A percentile compares a stretch with the other conserved stretches of the same genome.
Evolutionary conservation across 2,888 invertebrate species (phyloP).

Genomic region (Axea sp.): DNA sequence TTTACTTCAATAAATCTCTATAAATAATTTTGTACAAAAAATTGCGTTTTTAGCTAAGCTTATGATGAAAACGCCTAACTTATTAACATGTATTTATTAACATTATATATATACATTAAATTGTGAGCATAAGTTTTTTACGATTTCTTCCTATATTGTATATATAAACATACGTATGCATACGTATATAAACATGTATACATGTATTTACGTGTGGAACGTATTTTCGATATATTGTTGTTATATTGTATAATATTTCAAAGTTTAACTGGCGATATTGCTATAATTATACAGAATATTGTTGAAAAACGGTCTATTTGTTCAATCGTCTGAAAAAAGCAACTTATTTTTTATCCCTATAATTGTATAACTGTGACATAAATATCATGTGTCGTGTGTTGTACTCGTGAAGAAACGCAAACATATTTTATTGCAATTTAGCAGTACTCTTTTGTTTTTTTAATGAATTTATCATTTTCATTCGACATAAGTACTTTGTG

Average conservation of each 20-base stretch:
- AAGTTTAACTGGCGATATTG: conserved; percentile 51
- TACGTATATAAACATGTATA: conserved; percentile 33
- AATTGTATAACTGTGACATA: neutral
- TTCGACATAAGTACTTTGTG: too few species aligned
- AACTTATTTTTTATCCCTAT: conserved; percentile 9
- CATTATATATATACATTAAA: neutral
- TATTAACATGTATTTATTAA: conserved; percentile 22
- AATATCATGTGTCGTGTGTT: conserved; percentile 9
- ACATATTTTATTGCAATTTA: too few species aligned
- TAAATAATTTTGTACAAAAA: conserved; percentile 23
- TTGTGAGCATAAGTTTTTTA: conserved; percentile 33
- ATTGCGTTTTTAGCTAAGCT: conserved; percentile 6
- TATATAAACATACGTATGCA: conserved; percentile 42
- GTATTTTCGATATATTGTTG: conserved; percentile 62
- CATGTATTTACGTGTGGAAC: conserved; percentile 41
- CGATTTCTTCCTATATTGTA: conserved; percentile 50
- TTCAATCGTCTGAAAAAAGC: conserved; percentile 16
- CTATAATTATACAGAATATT: conserved; percentile 28
- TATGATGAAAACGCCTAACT: conserved; percentile 20
- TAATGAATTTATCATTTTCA: too few species aligned
- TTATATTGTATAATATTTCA: conserved; percentile 59
- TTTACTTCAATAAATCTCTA: too few species aligned
- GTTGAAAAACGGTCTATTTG: conserved; percentile 19
- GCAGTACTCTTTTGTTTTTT: too few species aligned
- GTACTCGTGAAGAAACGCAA: conserved; percentile 3